Evolutionary conservation across 2,113 vertebrate species (phyloP), one percentile per base, ranked within the genome.

Genomic region (Setophaga kirtlandii): DNA sequence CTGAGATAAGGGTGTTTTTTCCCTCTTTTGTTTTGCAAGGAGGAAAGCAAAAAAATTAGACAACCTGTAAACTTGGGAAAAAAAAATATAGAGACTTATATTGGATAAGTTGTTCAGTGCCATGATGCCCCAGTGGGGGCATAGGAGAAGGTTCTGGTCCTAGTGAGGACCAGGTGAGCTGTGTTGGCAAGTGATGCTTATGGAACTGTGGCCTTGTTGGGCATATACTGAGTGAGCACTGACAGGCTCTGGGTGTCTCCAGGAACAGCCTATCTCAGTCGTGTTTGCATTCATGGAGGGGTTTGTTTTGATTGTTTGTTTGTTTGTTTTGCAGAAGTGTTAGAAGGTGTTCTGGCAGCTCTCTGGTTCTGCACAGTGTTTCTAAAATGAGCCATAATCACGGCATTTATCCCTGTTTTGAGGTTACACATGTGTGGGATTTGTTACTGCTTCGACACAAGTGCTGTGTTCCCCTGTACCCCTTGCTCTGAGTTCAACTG

Each of bases 1-100:
- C 60, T 0, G 2, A 96, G 97, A 97, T 97, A 97, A 97, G 96
- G 42, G 49, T 94, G 78, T 74, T 89, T 95, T 90, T 94, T 62
- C 92, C 90, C 90, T 95, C 95, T 87, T 95, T 97, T 96, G 94
- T 96, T 90, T 92, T 59, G 20, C 55, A 89, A 83, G 88, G 25
- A 83, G 71, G 71, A 80, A 90, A 92, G 55, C 60, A 50, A 80
- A 75, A 76, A 89, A 59, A 30, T 6, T 12, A 4, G 12, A 56
- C 49, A 71, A 83, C 30, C 46, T 69, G 42, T n/a, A 87, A 81
- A 74, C 70, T 67, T 44, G 55, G 31, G 16, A 1, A 7, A 59
- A 49, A 20, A 24, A 27, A 15, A 46, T 0, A 42, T n/a, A 6
- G 35, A 59, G 12, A 37, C 47, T 79, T 94, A 85, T 76, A 30